phyloP scores from a whole-genome alignment of 2,797 vertebrate genomes.

The Sebastes diploproa region DNA sequence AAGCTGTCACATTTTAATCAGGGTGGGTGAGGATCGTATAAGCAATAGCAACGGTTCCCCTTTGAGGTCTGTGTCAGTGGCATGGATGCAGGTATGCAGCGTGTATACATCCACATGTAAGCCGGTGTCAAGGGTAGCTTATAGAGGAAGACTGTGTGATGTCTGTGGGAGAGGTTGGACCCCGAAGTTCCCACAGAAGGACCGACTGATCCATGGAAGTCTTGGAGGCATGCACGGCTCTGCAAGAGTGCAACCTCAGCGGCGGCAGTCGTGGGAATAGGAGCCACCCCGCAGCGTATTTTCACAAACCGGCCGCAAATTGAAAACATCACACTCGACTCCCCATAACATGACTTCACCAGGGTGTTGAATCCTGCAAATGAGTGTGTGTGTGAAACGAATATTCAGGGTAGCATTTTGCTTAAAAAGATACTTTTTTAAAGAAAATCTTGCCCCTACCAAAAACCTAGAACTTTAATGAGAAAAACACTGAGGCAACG shows the following conservation, averaged over 20 bases:
- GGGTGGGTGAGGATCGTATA: constrained; percentile 19
- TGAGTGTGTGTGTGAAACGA: constrained; percentile 4
- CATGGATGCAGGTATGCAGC: not conserved
- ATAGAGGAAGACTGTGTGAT: not conserved
- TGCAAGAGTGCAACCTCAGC: constrained; percentile 48
- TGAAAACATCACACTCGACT: constrained; percentile 21
- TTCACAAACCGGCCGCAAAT: constrained; percentile 16
- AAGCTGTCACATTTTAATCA: constrained; percentile 73
- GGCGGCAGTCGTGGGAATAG: constrained; percentile 43
- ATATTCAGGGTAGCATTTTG: constrained; percentile 4
- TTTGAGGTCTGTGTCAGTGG: constrained; percentile 34
- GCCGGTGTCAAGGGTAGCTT: constrained; percentile 29
- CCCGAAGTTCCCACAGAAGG: constrained; percentile 62
- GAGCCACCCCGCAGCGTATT: constrained; percentile 27
- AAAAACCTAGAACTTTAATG: constrained; percentile 46
- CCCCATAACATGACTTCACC: constrained; percentile 13
- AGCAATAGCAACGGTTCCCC: constrained; percentile 7
- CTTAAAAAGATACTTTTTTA: constrained; percentile 8
- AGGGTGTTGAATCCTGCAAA: constrained; percentile 27
- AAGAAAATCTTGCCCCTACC: not conserved
- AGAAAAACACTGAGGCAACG: constrained; percentile 33
- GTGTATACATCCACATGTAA: constrained; percentile 13
- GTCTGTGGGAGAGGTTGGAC: constrained; percentile 67
- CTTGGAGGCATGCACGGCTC: constrained; percentile 13
- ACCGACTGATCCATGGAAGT: constrained; percentile 30